phyloP scores from a whole-genome alignment of 92 coral and sea anemone species.

The Umimayanthus chanpuru region DNA sequence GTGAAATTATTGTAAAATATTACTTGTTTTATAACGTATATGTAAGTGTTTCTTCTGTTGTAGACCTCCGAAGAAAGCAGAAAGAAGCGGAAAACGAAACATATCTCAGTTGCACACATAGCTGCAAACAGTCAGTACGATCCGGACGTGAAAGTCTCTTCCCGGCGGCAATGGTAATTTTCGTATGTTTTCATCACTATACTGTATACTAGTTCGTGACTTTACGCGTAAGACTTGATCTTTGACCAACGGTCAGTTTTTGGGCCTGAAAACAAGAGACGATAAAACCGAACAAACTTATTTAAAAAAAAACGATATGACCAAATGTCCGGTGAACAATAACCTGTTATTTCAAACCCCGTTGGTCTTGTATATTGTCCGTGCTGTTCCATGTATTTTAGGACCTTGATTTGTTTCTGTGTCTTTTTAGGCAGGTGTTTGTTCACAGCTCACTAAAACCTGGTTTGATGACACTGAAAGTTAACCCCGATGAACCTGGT shows the following conservation, averaged over 20 bases:
- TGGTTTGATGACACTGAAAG: slow-evolving; percentile 7
- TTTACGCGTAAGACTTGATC: no score
- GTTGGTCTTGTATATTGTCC: no score
- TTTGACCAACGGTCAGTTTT: no score
- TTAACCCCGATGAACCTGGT: slow-evolving; percentile 23
- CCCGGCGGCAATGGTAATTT: neutral
- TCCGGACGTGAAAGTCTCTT: neutral
- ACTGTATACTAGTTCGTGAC: no score
- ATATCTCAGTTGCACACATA: neutral
- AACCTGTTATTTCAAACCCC: no score
- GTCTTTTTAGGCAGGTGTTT: slow-evolving; percentile 30
- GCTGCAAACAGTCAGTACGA: neutral
- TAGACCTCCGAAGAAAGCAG: neutral
- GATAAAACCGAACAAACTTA: no score
- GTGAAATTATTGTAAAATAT: no score
- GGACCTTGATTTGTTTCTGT: neutral
- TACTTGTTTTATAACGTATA: no score
- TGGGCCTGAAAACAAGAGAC: no score
- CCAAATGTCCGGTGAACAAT: no score
- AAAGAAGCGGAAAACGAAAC: neutral
- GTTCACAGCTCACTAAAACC: slow-evolving; percentile 27
- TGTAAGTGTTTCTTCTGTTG: neutral
- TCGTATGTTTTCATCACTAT: neutral
- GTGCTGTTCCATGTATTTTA: neutral
- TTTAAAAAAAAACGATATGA: no score